Conservation (phyloP, 2,797 vertebrate genomes). For the Malurus splendens region DNA sequence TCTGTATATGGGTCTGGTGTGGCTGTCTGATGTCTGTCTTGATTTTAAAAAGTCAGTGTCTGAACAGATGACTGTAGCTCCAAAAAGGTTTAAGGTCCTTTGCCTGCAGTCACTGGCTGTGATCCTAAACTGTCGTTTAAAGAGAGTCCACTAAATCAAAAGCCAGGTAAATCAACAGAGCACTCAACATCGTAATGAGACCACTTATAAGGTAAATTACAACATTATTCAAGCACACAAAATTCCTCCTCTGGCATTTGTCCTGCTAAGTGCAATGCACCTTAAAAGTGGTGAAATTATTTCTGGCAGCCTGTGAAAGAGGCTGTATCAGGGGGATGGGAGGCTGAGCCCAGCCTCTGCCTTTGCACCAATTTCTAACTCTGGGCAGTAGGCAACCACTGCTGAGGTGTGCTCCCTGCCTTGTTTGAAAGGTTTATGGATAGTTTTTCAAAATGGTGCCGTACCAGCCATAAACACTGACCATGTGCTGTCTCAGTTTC, state of each 20-base stretch:
- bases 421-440: neutral
- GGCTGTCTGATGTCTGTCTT: conserved; percentile 32
- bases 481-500: neutral
- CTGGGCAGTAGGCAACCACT: neutral
- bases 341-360: neutral
- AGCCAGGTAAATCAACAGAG: conserved; percentile 55
- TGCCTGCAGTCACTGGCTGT: conserved; percentile 30
- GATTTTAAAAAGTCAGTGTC: neutral
- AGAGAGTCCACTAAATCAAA: conserved; percentile 42
- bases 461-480: neutral
- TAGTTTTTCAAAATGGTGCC: neutral
- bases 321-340: neutral
- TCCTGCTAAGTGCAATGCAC: conserved; percentile 25
- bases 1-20: neutral
- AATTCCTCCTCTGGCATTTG: conserved; percentile 48
- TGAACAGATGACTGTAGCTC: neutral
- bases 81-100: conserved; percentile 10
- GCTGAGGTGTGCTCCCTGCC: neutral
- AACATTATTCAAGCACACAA: conserved; percentile 55
- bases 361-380: neutral
- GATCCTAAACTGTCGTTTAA: neutral
- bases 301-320: conserved; percentile 29
- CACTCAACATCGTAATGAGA: conserved; percentile 21
- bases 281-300: neutral
- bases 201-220: conserved; percentile 49